These are phyloP conservation scores for Scarus forsteni DNA, from an alignment of 2,797 vertebrate species.

Conservation along the genomic window DNA sequence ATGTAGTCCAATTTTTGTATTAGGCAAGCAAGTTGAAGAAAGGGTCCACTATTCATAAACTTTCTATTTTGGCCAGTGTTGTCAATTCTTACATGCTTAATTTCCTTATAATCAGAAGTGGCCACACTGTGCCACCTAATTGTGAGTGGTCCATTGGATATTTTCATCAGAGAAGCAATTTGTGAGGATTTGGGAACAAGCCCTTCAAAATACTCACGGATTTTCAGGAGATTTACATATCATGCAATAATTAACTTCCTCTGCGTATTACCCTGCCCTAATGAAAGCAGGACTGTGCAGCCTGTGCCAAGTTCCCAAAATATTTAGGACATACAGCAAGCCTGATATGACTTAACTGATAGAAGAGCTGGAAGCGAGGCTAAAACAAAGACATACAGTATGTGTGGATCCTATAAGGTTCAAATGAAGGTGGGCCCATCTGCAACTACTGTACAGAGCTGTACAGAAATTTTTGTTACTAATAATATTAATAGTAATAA, in stretches of 20 bases:
- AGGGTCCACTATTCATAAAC: background rate
- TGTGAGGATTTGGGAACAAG: background rate
- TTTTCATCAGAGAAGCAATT: background rate
- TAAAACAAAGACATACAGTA: background rate
- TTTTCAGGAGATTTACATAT: background rate
- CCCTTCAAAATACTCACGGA: background rate
- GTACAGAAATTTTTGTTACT: too few species aligned
- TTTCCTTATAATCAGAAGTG: background rate
- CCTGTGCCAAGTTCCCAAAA: background rate
- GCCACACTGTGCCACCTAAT: background rate
- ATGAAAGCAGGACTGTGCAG: background rate
- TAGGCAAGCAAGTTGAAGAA: background rate
- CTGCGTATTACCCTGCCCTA: background rate
- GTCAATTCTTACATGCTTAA: background rate
- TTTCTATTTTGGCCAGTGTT: background rate
- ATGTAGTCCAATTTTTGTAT: too few species aligned
- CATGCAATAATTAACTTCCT: conserved; percentile 1
- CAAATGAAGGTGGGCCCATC: too few species aligned
- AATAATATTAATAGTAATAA: too few species aligned
- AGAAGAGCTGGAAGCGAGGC: background rate
- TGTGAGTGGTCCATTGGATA: background rate
- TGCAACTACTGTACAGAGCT: too few species aligned
- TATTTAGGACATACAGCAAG: background rate
- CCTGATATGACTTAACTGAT: background rate
- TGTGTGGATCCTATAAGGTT: background rate